phyloP scores from a whole-genome alignment of 1,140 invertebrate species.

The Protaetia brevitarsis region DNA sequence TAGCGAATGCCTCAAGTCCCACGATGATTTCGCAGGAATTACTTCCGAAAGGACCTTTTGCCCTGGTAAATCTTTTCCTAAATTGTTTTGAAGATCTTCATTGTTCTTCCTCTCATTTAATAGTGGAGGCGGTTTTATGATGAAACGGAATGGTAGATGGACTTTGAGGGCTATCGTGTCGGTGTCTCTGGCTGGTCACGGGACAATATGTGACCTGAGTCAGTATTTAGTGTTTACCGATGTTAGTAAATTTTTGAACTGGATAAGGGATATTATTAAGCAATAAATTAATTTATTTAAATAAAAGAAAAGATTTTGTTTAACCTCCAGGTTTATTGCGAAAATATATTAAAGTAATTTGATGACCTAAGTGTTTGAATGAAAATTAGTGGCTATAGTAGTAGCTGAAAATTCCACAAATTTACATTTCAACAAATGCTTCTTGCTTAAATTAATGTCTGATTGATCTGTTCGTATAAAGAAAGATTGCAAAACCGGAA shows the following conservation, averaged over 20 bases:
- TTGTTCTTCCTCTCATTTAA: no score
- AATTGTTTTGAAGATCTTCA: not conserved
- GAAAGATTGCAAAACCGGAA: no score
- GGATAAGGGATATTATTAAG: constrained; percentile 43
- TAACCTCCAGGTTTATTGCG: no score
- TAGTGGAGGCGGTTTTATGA: constrained; percentile 44
- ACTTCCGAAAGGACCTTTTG: constrained; percentile 59
- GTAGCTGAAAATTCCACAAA: no score
- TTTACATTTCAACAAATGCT: no score
- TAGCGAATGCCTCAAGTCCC: constrained; percentile 57
- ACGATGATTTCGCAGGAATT: constrained; percentile 52
- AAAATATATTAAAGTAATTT: no score
- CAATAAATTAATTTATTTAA: constrained; percentile 24
- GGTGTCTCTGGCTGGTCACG: constrained; percentile 44
- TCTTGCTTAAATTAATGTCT: no score
- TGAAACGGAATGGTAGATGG: constrained; percentile 42
- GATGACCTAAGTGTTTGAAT: no score
- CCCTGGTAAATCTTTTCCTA: constrained; percentile 48
- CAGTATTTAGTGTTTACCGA: constrained; percentile 55
- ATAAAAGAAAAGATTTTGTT: no score
- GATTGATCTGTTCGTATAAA: no score
- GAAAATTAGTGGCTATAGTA: no score
- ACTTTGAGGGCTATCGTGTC: constrained; percentile 54
- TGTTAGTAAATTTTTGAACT: constrained; percentile 49
- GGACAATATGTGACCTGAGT: constrained; percentile 49